Evolutionary conservation across 2,888 invertebrate genomes (phyloP), one percentile per base, ranked within the genome.

Genomic region (Serrognathus titanus): DNA sequence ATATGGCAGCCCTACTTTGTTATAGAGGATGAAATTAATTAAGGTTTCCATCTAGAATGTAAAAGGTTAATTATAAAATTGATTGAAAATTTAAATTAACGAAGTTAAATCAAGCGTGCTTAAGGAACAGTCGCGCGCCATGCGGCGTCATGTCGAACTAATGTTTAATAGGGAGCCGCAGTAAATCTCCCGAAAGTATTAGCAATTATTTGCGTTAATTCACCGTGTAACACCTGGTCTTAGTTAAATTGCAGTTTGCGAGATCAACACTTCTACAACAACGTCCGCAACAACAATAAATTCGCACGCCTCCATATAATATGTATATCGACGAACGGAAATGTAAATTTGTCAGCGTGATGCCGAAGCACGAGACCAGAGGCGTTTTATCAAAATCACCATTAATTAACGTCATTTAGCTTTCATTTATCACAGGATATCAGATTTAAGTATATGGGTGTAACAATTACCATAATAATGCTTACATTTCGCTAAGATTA

Each of bases 201-300:
- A 73, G 75, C 75, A 75, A 76, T 76, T 75, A 76, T 74, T 72
- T 71, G 72, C 75, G 75, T 73, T 76, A 76, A 76, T 76, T 75
- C 72, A 67, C 68, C 73, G 71, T 71, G 72, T 71, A 74, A 72
- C 75, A 74, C 75, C 75, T 75, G 74, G 69, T 67, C 67, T 57
- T 57, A 57, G 57, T 57, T 57, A 57, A 52, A 57, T 57, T 57
- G 57, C 57, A 57, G 57, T 57, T 57, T 51, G 35, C 39, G 51
- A 48, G 57, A 57, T 57, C 57, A 57, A 57, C 57, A 52, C 57
- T 10, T 43, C 43, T 13, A 13, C 43, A 20, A 13, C 43, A 20
- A 40, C 12, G 11, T 13, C 11, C 40, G 40, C 12, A 40, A 11
- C 40, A 12, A 6, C 40, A 12, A 40, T 40, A 12, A 40, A 40